phyloP scores from a whole-genome alignment of 2,888 invertebrate species.

The Hyppa rectilinea region DNA sequence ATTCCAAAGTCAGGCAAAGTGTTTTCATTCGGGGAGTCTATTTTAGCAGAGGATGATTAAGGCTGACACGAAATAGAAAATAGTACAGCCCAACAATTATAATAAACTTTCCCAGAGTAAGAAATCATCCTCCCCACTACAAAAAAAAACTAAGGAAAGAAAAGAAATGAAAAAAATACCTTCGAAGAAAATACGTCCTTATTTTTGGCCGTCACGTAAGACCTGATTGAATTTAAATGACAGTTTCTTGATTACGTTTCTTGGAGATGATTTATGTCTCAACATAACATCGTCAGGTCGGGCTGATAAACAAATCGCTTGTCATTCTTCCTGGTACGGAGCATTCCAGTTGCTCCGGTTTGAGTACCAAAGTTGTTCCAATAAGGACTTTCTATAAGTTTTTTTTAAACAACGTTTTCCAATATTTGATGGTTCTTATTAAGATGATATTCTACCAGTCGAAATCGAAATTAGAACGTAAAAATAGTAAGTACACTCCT shows the following conservation, averaged over 20 bases:
- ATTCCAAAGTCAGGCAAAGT: too few relatives aligned
- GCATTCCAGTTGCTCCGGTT: background rate
- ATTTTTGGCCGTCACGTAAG: slow-evolving; percentile 19
- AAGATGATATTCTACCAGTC: background rate
- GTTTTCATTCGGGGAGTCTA: too few relatives aligned
- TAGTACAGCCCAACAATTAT: background rate
- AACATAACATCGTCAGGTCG: background rate
- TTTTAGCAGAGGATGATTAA: background rate
- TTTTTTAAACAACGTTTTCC: background rate
- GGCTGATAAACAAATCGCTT: slow-evolving; percentile 45
- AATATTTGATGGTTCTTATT: too few relatives aligned
- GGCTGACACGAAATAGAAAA: background rate
- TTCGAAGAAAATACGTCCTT: background rate
- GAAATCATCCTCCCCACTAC: background rate
- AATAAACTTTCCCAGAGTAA: background rate
- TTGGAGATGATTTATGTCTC: slow-evolving; percentile 37
- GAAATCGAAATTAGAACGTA: background rate
- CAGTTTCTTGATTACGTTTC: slow-evolving; percentile 31
- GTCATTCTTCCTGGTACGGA: background rate
- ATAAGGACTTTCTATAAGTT: background rate
- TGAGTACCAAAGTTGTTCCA: background rate
- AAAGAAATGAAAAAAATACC: slow-evolving; percentile 6
- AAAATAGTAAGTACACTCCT: background rate
- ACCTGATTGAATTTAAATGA: slow-evolving; percentile 58
- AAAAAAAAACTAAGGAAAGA: background rate